A percentile compares a stretch with the other conserved stretches of the same genome.
Evolutionary conservation across 2,888 invertebrate genomes (phyloP).

Genomic region (Operophtera brumata): DNA sequence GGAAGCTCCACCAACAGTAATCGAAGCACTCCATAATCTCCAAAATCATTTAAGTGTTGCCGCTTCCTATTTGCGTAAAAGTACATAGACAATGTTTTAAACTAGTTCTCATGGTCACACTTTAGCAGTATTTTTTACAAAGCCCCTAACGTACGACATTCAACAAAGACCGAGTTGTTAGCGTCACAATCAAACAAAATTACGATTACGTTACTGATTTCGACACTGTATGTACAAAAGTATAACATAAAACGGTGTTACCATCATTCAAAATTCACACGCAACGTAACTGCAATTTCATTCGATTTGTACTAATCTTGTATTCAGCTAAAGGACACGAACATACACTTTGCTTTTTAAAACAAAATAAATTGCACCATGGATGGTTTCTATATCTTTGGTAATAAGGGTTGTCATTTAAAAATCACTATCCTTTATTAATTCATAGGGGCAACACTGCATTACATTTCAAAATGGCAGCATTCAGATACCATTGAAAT

Average conservation of each 20-base stretch:
- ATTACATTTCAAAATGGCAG: neutral
- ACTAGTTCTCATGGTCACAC: conserved; percentile 26
- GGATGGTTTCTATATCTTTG: conserved; percentile 28
- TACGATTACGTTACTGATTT: conserved; percentile 50
- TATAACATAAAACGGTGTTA: conserved; percentile 45
- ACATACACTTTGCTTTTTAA: conserved; percentile 42
- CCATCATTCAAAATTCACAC: conserved; percentile 43
- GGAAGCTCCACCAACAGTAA: conserved; percentile 20
- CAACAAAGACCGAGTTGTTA: conserved; percentile 50
- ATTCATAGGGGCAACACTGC: conserved; percentile 1
- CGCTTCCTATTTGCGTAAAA: conserved; percentile 19
- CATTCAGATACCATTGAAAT: neutral
- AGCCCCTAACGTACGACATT: conserved; percentile 39
- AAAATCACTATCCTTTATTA: conserved; percentile 1
- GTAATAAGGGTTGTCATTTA: conserved; percentile 19
- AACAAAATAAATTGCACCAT: conserved; percentile 4
- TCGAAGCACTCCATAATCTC: conserved; percentile 4
- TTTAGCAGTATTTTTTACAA: conserved; percentile 34
- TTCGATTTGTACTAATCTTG: conserved; percentile 49
- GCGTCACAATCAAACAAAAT: conserved; percentile 43
- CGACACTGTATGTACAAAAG: conserved; percentile 64
- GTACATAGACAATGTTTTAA: conserved; percentile 19
- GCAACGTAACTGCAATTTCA: conserved; percentile 51
- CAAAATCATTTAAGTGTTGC: conserved; percentile 4
- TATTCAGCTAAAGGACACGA: conserved; percentile 50